These are phyloP conservation scores for Macrotis lagotis DNA, from an alignment of 2,113 vertebrate species.

Conservation along the genomic window DNA sequence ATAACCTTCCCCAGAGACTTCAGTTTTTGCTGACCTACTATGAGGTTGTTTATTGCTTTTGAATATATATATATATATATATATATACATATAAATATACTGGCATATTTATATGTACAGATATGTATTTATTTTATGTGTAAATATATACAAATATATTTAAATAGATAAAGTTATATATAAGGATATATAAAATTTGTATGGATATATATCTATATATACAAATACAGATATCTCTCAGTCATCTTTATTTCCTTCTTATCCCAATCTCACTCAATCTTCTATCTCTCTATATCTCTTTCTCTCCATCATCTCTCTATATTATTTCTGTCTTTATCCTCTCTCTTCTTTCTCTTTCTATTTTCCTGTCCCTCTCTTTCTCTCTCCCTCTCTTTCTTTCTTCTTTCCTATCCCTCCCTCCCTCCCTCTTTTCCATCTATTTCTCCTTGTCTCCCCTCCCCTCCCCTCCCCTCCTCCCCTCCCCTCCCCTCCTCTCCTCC, in stretches of 20 bases:
- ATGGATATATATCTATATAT: not conserved
- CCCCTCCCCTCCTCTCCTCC: no score
- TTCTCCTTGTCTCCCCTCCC: no score
- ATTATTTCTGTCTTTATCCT: no score
- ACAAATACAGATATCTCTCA: no score
- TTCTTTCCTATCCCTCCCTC: no score
- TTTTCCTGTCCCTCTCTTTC: no score
- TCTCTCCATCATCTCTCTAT: no score
- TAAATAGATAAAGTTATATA: not conserved
- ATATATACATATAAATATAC: not conserved
- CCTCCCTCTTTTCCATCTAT: no score
- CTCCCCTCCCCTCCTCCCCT: no score
- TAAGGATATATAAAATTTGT: not conserved
- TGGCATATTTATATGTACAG: not conserved
- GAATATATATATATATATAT: not conserved
- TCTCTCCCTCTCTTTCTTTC: no score
- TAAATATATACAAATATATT: not conserved
- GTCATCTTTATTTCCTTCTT: no score
- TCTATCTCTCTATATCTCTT: not conserved
- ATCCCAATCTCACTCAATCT: not conserved
- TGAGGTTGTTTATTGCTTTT: constrained; percentile 45
- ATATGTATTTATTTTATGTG: not conserved
- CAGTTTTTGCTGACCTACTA: constrained; percentile 24
- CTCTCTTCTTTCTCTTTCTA: no score
- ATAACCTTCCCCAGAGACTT: constrained; percentile 67